Evolutionary conservation across 2,113 vertebrate genomes (phyloP).

Genomic region (Andinoacara biseriatus): DNA sequence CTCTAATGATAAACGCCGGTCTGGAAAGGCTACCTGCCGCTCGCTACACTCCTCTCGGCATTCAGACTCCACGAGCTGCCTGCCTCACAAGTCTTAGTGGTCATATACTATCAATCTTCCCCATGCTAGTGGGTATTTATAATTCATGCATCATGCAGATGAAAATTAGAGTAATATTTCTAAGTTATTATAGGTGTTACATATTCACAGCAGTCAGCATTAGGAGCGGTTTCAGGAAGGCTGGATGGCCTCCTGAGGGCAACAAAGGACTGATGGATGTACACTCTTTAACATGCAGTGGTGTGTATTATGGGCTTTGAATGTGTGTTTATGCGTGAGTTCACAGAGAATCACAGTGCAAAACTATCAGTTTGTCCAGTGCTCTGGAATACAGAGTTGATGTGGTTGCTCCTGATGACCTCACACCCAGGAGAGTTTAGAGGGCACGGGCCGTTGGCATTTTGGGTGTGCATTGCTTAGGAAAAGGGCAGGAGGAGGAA

Average conservation of each 20-base stretch:
- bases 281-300: slow-evolving; percentile 37
- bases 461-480: slow-evolving; percentile 7
- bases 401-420: slow-evolving; percentile 39
- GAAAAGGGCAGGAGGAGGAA: slow-evolving; percentile 1
- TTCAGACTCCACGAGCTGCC: slow-evolving; percentile 28
- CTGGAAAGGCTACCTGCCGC: slow-evolving; percentile 51
- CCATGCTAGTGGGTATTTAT: slow-evolving; percentile 44
- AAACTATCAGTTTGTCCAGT: slow-evolving; percentile 19
- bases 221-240: slow-evolving; percentile 41
- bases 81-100: slow-evolving; percentile 50
- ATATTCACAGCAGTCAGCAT: slow-evolving; percentile 56
- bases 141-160: slow-evolving; percentile 62
- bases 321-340: background rate
- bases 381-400: slow-evolving; percentile 21
- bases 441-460: slow-evolving; percentile 48
- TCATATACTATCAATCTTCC: slow-evolving; percentile 57
- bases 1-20: slow-evolving; percentile 43
- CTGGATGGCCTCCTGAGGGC: slow-evolving; percentile 28
- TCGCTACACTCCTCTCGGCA: slow-evolving; percentile 25
- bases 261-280: slow-evolving; percentile 45
- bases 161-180: slow-evolving; percentile 60
- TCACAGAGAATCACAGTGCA: background rate
- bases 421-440: slow-evolving; percentile 42
- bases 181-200: slow-evolving; percentile 58
- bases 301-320: slow-evolving; percentile 19